phyloP scores from a whole-genome alignment of 2,113 vertebrate genomes.

The Sylvia atricapilla region DNA sequence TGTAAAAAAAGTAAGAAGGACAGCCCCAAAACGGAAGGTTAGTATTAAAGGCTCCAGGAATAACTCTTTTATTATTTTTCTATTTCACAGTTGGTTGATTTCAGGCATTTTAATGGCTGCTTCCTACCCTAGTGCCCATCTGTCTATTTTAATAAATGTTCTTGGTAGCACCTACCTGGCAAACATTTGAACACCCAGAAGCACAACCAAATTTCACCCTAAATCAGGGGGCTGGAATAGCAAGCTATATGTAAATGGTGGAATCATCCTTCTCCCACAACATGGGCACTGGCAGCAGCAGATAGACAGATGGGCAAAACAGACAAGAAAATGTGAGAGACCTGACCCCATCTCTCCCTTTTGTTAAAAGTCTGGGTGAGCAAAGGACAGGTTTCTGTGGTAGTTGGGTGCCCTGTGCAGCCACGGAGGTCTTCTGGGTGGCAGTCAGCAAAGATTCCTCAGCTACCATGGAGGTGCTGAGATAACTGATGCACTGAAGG shows the following conservation, averaged over 20 bases:
- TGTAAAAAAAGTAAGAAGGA: neutral
- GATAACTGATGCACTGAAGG: slow-evolving; percentile 28
- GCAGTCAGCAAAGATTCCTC: neutral
- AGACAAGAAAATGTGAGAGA: neutral
- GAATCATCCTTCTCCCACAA: slow-evolving; percentile 8
- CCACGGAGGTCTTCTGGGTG: neutral
- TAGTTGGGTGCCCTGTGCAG: neutral
- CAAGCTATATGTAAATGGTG: neutral
- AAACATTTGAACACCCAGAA: neutral
- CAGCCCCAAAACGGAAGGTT: neutral
- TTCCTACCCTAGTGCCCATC: slow-evolving; percentile 44
- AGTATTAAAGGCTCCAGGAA: slow-evolving; percentile 36
- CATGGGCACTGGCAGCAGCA: slow-evolving; percentile 36
- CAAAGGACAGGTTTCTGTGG: neutral
- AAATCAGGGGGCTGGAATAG: slow-evolving; percentile 6
- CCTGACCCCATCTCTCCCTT: neutral
- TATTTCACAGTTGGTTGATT: slow-evolving; percentile 69
- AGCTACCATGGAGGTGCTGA: neutral
- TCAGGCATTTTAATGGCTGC: slow-evolving; percentile 59
- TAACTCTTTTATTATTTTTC: slow-evolving; percentile 67
- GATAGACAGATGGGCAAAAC: slow-evolving; percentile 3
- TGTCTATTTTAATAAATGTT: slow-evolving; percentile 64
- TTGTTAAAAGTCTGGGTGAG: neutral
- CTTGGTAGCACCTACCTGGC: slow-evolving; percentile 54
- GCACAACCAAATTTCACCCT: slow-evolving; percentile 22